Conservation (phyloP, 2,113 vertebrate genomes). For the Pampusana beccarii region DNA sequence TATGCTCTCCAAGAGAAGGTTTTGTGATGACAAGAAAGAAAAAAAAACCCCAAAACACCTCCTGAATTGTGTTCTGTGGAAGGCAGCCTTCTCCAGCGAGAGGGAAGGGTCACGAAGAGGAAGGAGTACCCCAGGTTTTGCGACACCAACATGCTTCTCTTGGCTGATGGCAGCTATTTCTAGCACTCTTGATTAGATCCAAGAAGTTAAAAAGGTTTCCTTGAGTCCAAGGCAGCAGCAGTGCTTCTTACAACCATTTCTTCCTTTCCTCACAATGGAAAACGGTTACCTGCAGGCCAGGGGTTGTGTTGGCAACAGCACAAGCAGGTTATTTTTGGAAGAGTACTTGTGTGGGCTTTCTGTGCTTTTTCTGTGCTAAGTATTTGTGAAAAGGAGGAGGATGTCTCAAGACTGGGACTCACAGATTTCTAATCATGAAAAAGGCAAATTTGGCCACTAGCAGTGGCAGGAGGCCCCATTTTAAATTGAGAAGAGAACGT, state of each 20-base stretch:
- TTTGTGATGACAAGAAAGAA: not conserved
- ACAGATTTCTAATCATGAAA: not conserved
- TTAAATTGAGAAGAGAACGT: not conserved
- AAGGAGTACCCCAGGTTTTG: not conserved
- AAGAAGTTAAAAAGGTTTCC: not conserved
- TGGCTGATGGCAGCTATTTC: not conserved
- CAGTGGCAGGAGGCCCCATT: not conserved
- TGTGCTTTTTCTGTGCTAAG: not conserved
- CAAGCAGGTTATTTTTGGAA: not conserved
- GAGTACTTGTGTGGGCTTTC: not conserved
- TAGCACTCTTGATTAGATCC: not conserved
- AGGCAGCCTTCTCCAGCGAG: not conserved
- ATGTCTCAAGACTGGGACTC: not conserved
- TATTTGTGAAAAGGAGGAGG: not conserved
- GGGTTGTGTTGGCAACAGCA: not conserved
- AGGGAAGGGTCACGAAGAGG: not conserved
- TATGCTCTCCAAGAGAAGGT: not conserved
- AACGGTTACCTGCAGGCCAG: not conserved
- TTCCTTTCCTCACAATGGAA: not conserved
- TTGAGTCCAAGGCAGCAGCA: not conserved
- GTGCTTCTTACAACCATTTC: not conserved
- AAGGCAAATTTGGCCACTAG: not conserved
- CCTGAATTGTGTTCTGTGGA: not conserved
- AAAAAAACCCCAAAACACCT: not conserved
- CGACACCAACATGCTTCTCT: not conserved